Conservation (phyloP, 2,888 invertebrate genomes). For the Ennomos fuscantarius region DNA sequence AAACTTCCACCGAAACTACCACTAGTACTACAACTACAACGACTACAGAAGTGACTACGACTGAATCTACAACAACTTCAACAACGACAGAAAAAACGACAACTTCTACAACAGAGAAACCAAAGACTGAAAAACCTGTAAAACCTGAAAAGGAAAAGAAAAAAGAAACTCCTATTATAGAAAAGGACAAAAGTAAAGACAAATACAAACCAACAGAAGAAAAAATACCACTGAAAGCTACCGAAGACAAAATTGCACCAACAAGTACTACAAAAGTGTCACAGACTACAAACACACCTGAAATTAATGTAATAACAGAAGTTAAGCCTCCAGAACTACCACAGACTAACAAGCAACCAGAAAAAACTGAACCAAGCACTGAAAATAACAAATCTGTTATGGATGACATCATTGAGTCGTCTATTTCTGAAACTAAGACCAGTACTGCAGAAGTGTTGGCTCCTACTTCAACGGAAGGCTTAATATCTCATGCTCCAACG, state of each 20-base stretch:
- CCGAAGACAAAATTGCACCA: slow-evolving; percentile 41
- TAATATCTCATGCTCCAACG: slow-evolving; percentile 53
- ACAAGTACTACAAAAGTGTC: slow-evolving; percentile 30
- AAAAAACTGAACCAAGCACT: slow-evolving; percentile 56
- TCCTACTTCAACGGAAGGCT: slow-evolving; percentile 72
- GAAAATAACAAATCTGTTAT: slow-evolving; percentile 54
- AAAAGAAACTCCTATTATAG: slow-evolving; percentile 57
- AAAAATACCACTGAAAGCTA: slow-evolving; percentile 36
- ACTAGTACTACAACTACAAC: slow-evolving; percentile 50
- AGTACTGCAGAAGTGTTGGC: slow-evolving; percentile 44
- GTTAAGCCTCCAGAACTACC: slow-evolving; percentile 25
- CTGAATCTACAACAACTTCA: slow-evolving; percentile 44
- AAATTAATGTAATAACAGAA: slow-evolving; percentile 40
- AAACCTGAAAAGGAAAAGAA: slow-evolving; percentile 71
- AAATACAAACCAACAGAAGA: slow-evolving; percentile 44
- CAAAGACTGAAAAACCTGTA: slow-evolving; percentile 48
- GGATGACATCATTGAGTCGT: slow-evolving; percentile 66
- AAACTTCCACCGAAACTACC: slow-evolving; percentile 50
- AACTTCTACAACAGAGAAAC: slow-evolving; percentile 44
- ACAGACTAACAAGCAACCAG: slow-evolving; percentile 30
- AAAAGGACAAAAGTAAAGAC: slow-evolving; percentile 60
- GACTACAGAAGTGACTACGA: slow-evolving; percentile 44
- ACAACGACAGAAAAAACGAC: slow-evolving; percentile 41
- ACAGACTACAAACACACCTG: slow-evolving; percentile 38
- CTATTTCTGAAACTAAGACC: slow-evolving; percentile 52